A percentile compares a stretch with the other conserved stretches of the same genome.
Evolutionary conservation across 2,797 vertebrate genomes (phyloP).

Genomic region (Esox masquinongy): DNA sequence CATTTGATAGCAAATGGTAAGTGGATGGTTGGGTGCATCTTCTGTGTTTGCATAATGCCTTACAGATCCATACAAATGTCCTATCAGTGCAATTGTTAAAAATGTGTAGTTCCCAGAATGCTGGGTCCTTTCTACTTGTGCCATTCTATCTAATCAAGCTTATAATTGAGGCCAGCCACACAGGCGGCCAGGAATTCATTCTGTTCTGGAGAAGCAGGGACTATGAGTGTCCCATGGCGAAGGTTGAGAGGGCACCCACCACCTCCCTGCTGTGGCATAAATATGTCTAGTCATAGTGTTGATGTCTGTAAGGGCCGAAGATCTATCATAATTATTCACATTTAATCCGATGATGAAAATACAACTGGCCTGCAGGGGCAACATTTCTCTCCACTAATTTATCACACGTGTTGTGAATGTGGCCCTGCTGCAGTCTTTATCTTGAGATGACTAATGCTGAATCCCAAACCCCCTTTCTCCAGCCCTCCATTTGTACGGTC

Average conservation of each 20-base stretch:
- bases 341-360: conserved; percentile 36
- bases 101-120: neutral
- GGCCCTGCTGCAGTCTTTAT: conserved; percentile 36
- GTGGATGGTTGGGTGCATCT: neutral
- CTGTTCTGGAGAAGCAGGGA: conserved; percentile 27
- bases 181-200: conserved; percentile 17
- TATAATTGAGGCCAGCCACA: conserved; percentile 15
- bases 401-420: conserved; percentile 36
- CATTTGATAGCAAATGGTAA: neutral
- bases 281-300: conserved; percentile 34
- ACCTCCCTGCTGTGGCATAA: conserved; percentile 26
- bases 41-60: conserved; percentile 1
- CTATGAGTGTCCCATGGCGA: conserved; percentile 21
- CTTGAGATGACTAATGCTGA: conserved; percentile 41
- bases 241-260: conserved; percentile 20
- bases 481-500: too few species aligned
- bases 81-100: neutral
- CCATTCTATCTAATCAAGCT: neutral
- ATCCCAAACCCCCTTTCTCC: too few species aligned
- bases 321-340: conserved; percentile 40
- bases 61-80: neutral
- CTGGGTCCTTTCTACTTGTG: conserved; percentile 10
- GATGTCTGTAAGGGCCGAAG: conserved; percentile 6
- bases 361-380: conserved; percentile 27
- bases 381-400: conserved; percentile 28